phyloP scores from a whole-genome alignment of 2,113 vertebrate genomes.

The Ptilorrhoa leucosticta region DNA sequence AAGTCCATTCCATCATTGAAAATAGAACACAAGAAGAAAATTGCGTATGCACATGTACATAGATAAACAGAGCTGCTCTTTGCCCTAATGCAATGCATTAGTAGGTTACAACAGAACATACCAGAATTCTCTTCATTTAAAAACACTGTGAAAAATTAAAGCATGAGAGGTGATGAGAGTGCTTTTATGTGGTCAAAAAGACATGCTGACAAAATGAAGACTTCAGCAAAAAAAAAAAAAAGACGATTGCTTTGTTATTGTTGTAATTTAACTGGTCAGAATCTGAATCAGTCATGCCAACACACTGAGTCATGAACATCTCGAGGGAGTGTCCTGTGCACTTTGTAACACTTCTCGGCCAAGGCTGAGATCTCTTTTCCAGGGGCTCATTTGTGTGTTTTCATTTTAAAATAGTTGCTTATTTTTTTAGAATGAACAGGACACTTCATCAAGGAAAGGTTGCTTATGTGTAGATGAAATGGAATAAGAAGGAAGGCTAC shows the following conservation, averaged over 20 bases:
- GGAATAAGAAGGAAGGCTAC: neutral
- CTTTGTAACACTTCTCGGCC: neutral
- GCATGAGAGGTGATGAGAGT: neutral
- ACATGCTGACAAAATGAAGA: neutral
- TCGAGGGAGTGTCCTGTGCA: neutral
- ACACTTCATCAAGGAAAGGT: neutral
- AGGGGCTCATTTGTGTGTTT: neutral
- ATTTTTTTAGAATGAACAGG: neutral
- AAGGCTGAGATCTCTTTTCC: neutral
- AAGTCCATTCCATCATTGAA: neutral
- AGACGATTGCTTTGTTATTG: neutral
- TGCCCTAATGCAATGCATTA: neutral
- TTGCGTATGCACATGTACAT: neutral
- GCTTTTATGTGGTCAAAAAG: neutral
- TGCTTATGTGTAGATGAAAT: neutral
- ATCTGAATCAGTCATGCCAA: neutral
- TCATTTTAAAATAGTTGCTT: neutral
- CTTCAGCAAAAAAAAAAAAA: neutral
- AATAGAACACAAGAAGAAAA: neutral
- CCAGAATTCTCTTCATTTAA: neutral
- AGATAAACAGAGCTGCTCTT: neutral
- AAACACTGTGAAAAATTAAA: neutral
- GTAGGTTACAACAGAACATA: neutral
- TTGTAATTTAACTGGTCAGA: neutral
- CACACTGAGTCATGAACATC: neutral